Evolutionary conservation across 1,140 invertebrate species (phyloP).

Genomic region (Drosophila nannoptera): DNA sequence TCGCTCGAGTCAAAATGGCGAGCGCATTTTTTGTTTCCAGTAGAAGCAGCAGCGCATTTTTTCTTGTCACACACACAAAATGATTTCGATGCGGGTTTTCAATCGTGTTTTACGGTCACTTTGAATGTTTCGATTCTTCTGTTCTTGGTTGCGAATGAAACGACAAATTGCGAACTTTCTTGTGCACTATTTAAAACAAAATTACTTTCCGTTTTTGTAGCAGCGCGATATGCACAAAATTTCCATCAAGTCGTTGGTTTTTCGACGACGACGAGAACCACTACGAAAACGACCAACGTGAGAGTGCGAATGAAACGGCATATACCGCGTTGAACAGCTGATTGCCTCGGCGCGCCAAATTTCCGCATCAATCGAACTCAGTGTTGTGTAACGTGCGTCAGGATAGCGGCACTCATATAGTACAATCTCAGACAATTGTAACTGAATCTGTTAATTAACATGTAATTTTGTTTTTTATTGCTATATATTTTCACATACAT

Average conservation of each 20-base stretch:
- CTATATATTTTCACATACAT: too few species aligned
- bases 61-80: constrained; percentile 71
- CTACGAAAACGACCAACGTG: constrained; percentile 54
- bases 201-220: constrained; percentile 40
- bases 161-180: constrained; percentile 53
- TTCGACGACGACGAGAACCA: constrained; percentile 40
- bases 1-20: constrained; percentile 74
- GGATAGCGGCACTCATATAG: constrained; percentile 25
- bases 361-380: constrained; percentile 67
- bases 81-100: constrained; percentile 56
- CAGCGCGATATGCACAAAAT: constrained; percentile 64
- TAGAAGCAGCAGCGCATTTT: constrained; percentile 66
- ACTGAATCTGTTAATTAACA: neutral
- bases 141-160: constrained; percentile 59
- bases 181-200: constrained; percentile 29
- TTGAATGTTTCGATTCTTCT: constrained; percentile 57
- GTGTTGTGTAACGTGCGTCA: constrained; percentile 34
- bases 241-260: constrained; percentile 69
- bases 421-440: constrained; percentile 1
- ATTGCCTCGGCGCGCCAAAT: constrained; percentile 60
- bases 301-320: constrained; percentile 67
- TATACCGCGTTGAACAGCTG: constrained; percentile 58
- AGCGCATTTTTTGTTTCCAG: constrained; percentile 75
- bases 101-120: constrained; percentile 52
- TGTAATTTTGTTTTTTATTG: too few species aligned